phyloP scores from a whole-genome alignment of 2,113 vertebrate genomes.

The Prionailurus bengalensis region DNA sequence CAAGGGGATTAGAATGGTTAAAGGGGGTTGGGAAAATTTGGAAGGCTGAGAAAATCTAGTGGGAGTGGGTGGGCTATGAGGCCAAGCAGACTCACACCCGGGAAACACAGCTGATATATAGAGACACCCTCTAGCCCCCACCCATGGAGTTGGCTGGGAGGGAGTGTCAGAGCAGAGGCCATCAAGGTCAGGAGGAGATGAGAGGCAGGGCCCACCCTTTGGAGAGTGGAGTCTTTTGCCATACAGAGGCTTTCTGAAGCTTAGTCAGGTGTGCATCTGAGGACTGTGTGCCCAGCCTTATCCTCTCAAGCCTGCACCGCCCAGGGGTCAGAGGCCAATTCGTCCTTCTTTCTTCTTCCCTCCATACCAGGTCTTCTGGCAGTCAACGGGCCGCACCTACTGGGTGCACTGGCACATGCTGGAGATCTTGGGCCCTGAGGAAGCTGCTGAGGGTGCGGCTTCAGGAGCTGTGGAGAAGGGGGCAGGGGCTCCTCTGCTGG shows the following conservation, averaged over 20 bases:
- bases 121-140: background rate
- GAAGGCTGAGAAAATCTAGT: background rate
- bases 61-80: background rate
- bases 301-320: background rate
- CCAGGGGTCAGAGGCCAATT: background rate
- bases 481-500: background rate
- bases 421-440: constrained; percentile 90
- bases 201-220: background rate
- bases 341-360: background rate
- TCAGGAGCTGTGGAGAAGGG: constrained; percentile 43
- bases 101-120: background rate
- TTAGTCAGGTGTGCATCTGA: background rate
- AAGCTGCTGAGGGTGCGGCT: constrained; percentile 80
- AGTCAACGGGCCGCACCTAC: constrained; percentile 92
- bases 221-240: background rate
- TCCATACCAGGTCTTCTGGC: constrained; percentile 93
- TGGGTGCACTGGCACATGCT: constrained; percentile 99
- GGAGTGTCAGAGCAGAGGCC: background rate
- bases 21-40: background rate
- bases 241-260: background rate
- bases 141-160: background rate
- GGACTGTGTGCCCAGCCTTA: background rate
- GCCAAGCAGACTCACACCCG: background rate
- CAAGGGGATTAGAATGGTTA: background rate
- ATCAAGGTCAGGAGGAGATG: background rate